Base-by-base conservation (phyloP, 2,797 vertebrate species). In the Pseudomugil gertrudae region DNA sequence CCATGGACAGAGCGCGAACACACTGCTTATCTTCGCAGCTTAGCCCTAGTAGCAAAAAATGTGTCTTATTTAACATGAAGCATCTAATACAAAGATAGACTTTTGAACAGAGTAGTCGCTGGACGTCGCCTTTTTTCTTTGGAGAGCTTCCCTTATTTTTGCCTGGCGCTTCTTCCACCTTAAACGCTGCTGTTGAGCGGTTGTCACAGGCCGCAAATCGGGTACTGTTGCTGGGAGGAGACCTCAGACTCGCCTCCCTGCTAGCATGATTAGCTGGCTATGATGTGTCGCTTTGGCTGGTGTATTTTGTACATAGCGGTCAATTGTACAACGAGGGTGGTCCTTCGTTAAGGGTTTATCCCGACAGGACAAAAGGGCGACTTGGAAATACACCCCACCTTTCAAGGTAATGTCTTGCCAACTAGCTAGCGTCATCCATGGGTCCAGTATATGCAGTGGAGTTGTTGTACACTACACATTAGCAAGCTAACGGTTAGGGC, bases 181-280 rank as follows among this genome's bases (percentile, higher is more conserved):
- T 64, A 54, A 59, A 71, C 63, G 64, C 73, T 33, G 50, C 83
- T 78, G 78, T 4, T 86, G 76, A 76, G 80, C 79, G 78, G 85
- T 81, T 78, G 81, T 77, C 81, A 83, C 84, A 85, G 92, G 92
- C 90, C 89, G 78, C 72, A 83, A 67, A 64, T 86, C 72, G 77
- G 78, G 35, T 86, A 80, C 77, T 73, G 90, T 90, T 90, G 86
- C 87, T 91, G 86, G 92, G 93, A 93, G 91, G 92, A 80, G 89
- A 92, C 87, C 81, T 56, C 81, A 66, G 69, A 81, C 77, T 81
- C 72, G 35, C 79, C 72, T 68, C 63, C 69, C 82, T 72, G 87
- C 66, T 90, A 87, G 83, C 86, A 72, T 65, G 69, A 72, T 74
- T 85, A 89, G 89, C 89, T 77, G 76, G 87, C 85, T 89, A 90